These are phyloP conservation scores for Petrocephalus sullivani DNA, from an alignment of 2,797 vertebrate genomes.

Conservation along the genomic window DNA sequence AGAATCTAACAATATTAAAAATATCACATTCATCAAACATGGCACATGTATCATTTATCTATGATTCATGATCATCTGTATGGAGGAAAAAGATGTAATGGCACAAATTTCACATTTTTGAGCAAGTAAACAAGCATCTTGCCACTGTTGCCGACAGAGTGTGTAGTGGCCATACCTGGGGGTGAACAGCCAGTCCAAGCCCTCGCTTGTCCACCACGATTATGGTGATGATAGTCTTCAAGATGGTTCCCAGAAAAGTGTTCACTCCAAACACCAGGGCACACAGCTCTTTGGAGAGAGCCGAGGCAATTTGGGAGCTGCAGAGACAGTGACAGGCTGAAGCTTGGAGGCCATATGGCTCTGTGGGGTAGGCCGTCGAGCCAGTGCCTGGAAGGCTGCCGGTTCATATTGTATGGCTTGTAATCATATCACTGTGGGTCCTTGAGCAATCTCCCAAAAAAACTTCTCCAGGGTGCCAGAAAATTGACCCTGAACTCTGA, in stretches of 20 bases:
- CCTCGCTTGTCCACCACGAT: constrained; percentile 76
- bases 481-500: not conserved
- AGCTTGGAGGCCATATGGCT: not conserved
- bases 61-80: not conserved
- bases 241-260: constrained; percentile 80
- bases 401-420: not conserved
- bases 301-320: constrained; percentile 93
- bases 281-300: constrained; percentile 87
- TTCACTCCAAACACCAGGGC: constrained; percentile 92
- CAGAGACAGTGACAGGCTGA: not conserved
- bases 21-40: not conserved
- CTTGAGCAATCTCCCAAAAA: not conserved
- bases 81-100: not conserved
- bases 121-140: not conserved
- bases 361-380: not conserved
- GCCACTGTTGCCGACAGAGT: not conserved
- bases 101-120: not conserved
- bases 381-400: not conserved
- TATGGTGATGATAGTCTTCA: constrained; percentile 80
- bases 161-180: constrained; percentile 67
- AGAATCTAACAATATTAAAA: not conserved
- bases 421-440: not conserved
- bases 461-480: not conserved
- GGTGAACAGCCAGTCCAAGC: constrained; percentile 64
- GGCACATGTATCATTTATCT: not conserved